Conservation (phyloP, 2,797 vertebrate species). For the Onychomys torridus region DNA sequence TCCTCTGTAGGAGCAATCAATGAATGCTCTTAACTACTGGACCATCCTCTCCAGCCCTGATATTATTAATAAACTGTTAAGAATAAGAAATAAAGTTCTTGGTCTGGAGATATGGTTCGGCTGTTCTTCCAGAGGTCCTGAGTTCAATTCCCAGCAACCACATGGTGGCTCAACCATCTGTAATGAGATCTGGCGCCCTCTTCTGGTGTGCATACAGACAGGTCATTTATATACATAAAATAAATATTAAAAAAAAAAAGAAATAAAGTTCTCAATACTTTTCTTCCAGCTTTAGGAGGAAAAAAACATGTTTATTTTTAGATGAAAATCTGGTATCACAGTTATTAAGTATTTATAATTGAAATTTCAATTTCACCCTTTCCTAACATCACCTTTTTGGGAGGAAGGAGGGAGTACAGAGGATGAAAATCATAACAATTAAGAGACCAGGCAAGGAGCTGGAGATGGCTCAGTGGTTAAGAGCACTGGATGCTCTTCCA, state of each 20-base stretch:
- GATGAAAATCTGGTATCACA: conserved; percentile 30
- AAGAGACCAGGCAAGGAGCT: background rate
- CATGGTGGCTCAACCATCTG: no score
- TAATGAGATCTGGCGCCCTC: no score
- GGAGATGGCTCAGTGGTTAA: background rate
- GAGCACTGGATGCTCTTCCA: background rate
- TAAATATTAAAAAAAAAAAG: no score
- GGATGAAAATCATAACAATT: background rate
- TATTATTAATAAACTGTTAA: conserved; percentile 33
- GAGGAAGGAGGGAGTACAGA: background rate
- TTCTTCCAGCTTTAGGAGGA: background rate
- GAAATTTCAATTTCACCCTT: conserved; percentile 53
- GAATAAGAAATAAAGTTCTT: conserved; percentile 28
- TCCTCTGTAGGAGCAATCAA: background rate
- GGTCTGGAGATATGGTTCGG: no score
- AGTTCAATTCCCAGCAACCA: no score
- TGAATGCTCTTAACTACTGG: background rate
- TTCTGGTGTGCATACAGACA: no score
- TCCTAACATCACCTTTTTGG: background rate
- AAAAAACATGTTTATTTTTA: background rate
- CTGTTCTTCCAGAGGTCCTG: no score
- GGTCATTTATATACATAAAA: no score
- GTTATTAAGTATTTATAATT: background rate
- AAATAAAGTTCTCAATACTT: conserved; percentile 27
- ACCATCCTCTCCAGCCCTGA: background rate